Percentiles rank a stretch among this genome's conserved stretches.
phyloP scores from a whole-genome alignment of 2,113 vertebrate species.

The Hyla sarda region DNA sequence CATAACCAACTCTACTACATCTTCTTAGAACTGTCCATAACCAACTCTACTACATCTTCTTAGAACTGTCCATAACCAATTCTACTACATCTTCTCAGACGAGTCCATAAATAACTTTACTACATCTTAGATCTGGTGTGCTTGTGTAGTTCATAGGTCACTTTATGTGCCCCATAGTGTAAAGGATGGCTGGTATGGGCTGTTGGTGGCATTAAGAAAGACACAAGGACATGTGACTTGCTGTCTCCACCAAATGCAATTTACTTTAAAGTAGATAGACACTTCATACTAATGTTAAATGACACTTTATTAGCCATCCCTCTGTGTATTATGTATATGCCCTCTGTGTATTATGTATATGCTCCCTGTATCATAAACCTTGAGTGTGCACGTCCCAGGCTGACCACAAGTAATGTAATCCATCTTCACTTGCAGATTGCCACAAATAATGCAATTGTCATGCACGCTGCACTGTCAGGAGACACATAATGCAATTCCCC shows the following conservation, averaged over 20 bases:
- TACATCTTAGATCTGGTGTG: too few relatives aligned
- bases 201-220: too few relatives aligned
- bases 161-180: too few relatives aligned
- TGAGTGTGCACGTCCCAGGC: neutral
- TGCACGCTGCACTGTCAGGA: neutral
- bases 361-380: neutral
- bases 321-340: neutral
- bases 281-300: neutral
- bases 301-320: neutral
- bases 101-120: too few relatives aligned
- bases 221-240: neutral
- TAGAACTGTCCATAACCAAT: too few relatives aligned
- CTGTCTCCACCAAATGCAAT: neutral
- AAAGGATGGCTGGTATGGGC: too few relatives aligned
- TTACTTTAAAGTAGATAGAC: neutral
- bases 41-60: too few relatives aligned
- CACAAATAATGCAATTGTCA: constrained; percentile 12
- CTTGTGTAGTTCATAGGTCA: too few relatives aligned
- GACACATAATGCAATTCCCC: constrained; percentile 12
- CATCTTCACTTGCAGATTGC: constrained; percentile 6
- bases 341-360: neutral
- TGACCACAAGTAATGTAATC: neutral
- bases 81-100: too few relatives aligned
- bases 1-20: too few relatives aligned
- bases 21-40: too few relatives aligned